Conservation (phyloP, 2,113 vertebrate species). For the Shinisaurus crocodilurus region DNA sequence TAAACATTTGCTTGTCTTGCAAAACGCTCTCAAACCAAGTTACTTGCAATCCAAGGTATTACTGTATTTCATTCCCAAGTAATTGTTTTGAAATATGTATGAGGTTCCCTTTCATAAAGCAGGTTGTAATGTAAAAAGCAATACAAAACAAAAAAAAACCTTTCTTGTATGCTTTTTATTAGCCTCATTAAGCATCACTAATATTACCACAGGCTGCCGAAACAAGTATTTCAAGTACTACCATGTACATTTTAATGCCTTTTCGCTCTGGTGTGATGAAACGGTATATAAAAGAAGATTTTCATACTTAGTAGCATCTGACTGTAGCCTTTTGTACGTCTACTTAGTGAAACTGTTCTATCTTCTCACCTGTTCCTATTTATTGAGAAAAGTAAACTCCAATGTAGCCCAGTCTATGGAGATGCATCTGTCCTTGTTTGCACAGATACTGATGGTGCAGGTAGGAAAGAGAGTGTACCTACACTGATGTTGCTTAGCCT, state of each 20-base stretch:
- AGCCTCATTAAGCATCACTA: not conserved
- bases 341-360: not conserved
- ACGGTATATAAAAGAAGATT: not conserved
- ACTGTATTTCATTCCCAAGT: not conserved
- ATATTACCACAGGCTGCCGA: slow-evolving; percentile 16
- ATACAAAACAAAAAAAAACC: too few relatives aligned
- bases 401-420: not conserved
- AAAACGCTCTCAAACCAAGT: too few relatives aligned
- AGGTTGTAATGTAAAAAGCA: not conserved
- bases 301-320: not conserved
- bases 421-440: not conserved
- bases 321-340: not conserved
- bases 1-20: too few relatives aligned
- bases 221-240: slow-evolving; percentile 20
- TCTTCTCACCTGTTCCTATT: not conserved
- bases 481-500: not conserved
- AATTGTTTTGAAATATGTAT: not conserved
- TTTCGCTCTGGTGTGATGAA: not conserved
- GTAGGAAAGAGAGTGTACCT: accelerated
- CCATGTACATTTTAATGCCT: not conserved
- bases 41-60: too few relatives aligned
- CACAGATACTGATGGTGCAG: not conserved
- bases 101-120: not conserved
- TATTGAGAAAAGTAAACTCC: not conserved
- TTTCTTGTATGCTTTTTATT: not conserved